These are phyloP conservation scores for Stenodera caucasica DNA, from an alignment of 2,888 invertebrate species.

Conservation along the genomic window DNA sequence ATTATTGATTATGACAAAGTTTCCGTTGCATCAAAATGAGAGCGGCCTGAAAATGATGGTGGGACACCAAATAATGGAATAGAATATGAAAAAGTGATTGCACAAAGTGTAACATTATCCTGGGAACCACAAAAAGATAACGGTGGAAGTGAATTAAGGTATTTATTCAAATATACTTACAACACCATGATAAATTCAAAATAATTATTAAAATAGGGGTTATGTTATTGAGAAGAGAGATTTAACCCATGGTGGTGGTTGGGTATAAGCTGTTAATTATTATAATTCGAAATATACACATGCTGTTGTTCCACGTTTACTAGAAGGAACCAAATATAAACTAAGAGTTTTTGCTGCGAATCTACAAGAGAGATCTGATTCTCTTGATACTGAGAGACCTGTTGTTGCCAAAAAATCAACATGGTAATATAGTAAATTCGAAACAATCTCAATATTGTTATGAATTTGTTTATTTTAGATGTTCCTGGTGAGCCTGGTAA, in stretches of 20 bases:
- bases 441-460: conserved; percentile 13
- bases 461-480: conserved; percentile 57
- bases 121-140: conserved; percentile 97
- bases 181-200: neutral
- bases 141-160: conserved; percentile 91
- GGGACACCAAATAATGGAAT: conserved; percentile 95
- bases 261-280: conserved; percentile 94
- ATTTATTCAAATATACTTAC: conserved; percentile 38
- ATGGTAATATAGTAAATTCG: conserved; percentile 56
- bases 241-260: conserved; percentile 90
- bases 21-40: conserved; percentile 94
- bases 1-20: conserved; percentile 92
- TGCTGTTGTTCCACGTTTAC: conserved; percentile 83
- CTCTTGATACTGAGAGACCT: conserved; percentile 79
- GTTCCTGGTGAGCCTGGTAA: conserved; percentile 91
- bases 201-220: conserved; percentile 58
- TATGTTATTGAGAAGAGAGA: conserved; percentile 96
- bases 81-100: conserved; percentile 92
- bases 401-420: conserved; percentile 91
- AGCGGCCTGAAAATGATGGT: conserved; percentile 78
- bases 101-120: conserved; percentile 89
- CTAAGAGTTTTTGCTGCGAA: conserved; percentile 96
- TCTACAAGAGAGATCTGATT: conserved; percentile 91
- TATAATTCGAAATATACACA: conserved; percentile 87
- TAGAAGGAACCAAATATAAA: conserved; percentile 95